Percentiles rank a stretch among this genome's conserved stretches.
Evolutionary conservation across 2,797 vertebrate genomes (phyloP).

Genomic region (Ficedula albicollis): DNA sequence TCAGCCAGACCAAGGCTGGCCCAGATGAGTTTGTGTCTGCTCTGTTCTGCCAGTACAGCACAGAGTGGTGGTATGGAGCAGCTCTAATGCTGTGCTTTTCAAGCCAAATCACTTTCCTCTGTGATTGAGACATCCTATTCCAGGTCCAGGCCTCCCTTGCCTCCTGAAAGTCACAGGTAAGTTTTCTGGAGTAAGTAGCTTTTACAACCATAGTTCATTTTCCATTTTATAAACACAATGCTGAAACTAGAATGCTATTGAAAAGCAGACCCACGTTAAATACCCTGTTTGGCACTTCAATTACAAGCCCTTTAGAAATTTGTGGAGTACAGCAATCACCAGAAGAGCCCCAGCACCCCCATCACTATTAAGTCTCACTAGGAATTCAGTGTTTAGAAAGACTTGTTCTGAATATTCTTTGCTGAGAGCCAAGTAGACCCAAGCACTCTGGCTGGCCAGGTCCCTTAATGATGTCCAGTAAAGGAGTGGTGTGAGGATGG

Average conservation of each 20-base stretch:
- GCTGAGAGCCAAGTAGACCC: not conserved
- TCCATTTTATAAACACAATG: not conserved
- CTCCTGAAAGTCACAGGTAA: not conserved
- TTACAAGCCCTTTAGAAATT: not conserved
- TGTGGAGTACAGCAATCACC: not conserved
- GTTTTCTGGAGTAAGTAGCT: not conserved
- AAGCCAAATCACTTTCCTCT: not conserved
- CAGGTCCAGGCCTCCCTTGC: not conserved
- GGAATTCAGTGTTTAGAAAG: not conserved
- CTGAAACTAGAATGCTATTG: not conserved
- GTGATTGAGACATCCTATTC: not conserved
- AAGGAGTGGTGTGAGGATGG: not conserved
- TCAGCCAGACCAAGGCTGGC: not conserved
- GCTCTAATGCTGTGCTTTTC: not conserved
- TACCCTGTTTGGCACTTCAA: not conserved
- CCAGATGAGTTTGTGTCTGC: not conserved
- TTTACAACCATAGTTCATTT: not conserved
- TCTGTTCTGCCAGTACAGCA: not conserved
- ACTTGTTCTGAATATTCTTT: not conserved
- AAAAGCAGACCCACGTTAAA: not conserved
- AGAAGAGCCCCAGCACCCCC: not conserved
- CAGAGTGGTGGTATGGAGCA: not conserved
- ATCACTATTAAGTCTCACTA: not conserved
- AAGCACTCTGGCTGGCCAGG: not conserved
- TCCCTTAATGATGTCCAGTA: not conserved